Percentiles rank a stretch among this genome's conserved stretches.
Evolutionary conservation across 64 coral and sea anemone genomes (phyloP).

Genomic region (Montipora efflorescens): DNA sequence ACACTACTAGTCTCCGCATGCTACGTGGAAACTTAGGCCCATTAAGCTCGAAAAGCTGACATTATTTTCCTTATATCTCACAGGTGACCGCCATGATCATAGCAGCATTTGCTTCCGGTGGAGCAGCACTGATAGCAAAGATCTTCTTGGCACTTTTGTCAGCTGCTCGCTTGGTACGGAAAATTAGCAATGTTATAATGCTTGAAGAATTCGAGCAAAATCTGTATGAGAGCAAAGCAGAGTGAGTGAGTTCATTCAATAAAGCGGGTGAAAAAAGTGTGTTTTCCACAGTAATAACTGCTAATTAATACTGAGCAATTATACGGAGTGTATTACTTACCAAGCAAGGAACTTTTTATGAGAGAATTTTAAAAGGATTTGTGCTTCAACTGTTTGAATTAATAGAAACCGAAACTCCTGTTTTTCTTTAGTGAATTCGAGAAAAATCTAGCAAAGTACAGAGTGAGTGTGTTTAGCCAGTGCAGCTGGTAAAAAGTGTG

Average conservation of each 20-base stretch:
- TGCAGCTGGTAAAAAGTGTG: too few species aligned
- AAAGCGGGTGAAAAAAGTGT: neutral
- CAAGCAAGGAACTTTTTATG: too few species aligned
- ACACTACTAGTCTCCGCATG: neutral
- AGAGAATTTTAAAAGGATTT: too few species aligned
- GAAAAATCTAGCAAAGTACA: too few species aligned
- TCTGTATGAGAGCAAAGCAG: neutral
- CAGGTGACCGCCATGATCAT: conserved; percentile 35
- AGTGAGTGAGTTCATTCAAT: too few species aligned
- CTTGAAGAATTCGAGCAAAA: conserved; percentile 25
- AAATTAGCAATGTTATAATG: conserved; percentile 45
- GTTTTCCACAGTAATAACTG: neutral
- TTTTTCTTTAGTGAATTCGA: too few species aligned
- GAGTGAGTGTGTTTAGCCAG: too few species aligned
- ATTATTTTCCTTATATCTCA: neutral
- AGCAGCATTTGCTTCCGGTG: conserved; percentile 52
- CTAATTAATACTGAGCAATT: neutral
- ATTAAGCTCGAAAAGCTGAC: neutral
- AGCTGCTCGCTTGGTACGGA: conserved; percentile 29
- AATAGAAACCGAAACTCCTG: too few species aligned
- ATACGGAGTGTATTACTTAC: too few species aligned
- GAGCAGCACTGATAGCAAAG: conserved; percentile 31
- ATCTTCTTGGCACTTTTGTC: conserved; percentile 5
- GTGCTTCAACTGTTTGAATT: too few species aligned
- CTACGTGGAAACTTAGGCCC: neutral